Evolutionary conservation across 2,888 invertebrate species (phyloP), one percentile per base, ranked within the genome.

Genomic region (Sicus ferrugineus): DNA sequence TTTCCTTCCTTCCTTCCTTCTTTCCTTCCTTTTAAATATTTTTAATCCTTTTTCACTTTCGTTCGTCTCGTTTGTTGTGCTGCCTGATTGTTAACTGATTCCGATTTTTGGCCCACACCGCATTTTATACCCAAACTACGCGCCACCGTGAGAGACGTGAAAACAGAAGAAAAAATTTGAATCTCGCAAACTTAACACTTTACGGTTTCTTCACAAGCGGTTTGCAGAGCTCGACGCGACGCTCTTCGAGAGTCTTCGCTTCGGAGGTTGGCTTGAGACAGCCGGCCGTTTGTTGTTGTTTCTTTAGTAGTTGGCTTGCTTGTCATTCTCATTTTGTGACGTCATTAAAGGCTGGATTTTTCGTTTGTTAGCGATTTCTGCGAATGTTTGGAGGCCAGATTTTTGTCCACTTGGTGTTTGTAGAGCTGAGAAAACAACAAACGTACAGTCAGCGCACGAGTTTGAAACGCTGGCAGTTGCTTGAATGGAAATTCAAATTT

Each of bases 21-120:
- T 42, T 52, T n/a, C 38, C 48, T 23, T 38, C 66, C 50, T 58
- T 19, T 72, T 68, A 69, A 54, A 69, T 68, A 34, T 58, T 65
- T 50, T 64, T 76, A 77, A 75, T 79, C 80, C 79, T 79, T 28
- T 46, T 79, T 74, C 75, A 74, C 52, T 65, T 64, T 62, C 46
- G 38, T 62, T 65, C 66, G 38, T 67, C 72, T 69, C 71, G 74
- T 70, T 77, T 75, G 73, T 74, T 75, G 78, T 54, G 75, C 73
- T 77, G 75, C 74, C 76, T n/a, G n/a, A n/a, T n/a, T 75, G 77
- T 79, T 80, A 69, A 82, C 81, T 82, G 82, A 81, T 81, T 79
- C 78, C 74, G 76, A 74, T 76, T 79, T 77, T 74, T 71, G 70
- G 74, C 65, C 72, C 61, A 75, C 77, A 70, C 73, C 73, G 75